Evolutionary conservation across 1,140 invertebrate species (phyloP), one percentile per base, ranked within the genome.

Genomic region (Aethina tumida): DNA sequence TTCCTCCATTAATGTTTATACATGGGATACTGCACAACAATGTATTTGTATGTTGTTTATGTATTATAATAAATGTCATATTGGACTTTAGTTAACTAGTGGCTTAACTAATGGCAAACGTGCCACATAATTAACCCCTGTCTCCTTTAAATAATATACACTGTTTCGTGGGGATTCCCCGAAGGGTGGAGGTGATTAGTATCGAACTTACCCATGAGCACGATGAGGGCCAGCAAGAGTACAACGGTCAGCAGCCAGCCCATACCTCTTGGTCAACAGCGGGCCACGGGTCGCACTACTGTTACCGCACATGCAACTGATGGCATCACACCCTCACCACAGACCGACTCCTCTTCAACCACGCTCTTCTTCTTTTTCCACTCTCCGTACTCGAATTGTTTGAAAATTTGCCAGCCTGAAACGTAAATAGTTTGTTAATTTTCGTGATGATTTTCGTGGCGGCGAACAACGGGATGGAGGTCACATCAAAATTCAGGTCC

Each of bases 201-300:
- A n/a, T n/a, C n/a, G n/a, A 17, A 34, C 25, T 35, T 39, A 53
- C 51, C 41, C 46, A 53, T 50, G 16, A 50, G 16, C 25, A 39
- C 41, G 27, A 48, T 31, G 32, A 50, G 49, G 51, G 51, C 45
- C 37, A 53, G 51, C 45, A 49, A 30, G 25, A 53, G 43, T 43
- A 41, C 45, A 34, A 44, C 26, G 24, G 43, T 41, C 39, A 46
- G 38, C 38, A 53, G 48, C 51, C 51, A 53, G 51, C 51, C 51
- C 51, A 53, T 53, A 30, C 39, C 48, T 45, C 31, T 29, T 37
- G 41, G 39, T 53, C 44, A 52, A 35, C 35, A 49, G 33, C 26
- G n/a, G n/a, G n/a, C n/a, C n/a, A n/a, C n/a, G n/a, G n/a, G n/a
- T n/a, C n/a, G n/a, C n/a, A n/a, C n/a, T n/a, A n/a, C n/a, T n/a